Conservation (phyloP, 2,113 vertebrate genomes). For the Diadophis punctatus region DNA sequence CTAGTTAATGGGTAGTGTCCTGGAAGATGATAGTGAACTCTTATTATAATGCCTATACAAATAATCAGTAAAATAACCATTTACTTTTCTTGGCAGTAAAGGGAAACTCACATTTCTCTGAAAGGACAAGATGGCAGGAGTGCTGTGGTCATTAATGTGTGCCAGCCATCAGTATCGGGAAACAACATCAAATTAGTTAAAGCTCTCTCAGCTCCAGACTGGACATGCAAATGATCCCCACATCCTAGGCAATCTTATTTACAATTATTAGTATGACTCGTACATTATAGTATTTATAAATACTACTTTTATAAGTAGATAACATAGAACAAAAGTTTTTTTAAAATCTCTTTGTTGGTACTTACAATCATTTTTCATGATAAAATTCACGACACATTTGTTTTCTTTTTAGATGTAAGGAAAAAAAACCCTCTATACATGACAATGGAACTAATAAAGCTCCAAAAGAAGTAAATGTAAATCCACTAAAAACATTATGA, state of each 20-base stretch:
- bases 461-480: slow-evolving; percentile 63
- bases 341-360: not conserved
- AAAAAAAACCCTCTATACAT: not conserved
- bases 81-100: slow-evolving; percentile 50
- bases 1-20: slow-evolving; percentile 50
- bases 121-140: slow-evolving; percentile 69
- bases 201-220: slow-evolving; percentile 63
- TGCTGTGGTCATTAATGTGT: slow-evolving; percentile 65
- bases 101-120: slow-evolving; percentile 53
- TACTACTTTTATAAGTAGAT: slow-evolving; percentile 72
- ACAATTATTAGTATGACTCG: slow-evolving; percentile 69
- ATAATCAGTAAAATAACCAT: slow-evolving; percentile 69
- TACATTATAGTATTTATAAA: slow-evolving; percentile 72
- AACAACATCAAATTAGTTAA: slow-evolving; percentile 70
- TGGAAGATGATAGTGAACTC: slow-evolving; percentile 65
- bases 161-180: slow-evolving; percentile 63
- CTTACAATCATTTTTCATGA: slow-evolving; percentile 12
- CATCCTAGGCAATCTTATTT: slow-evolving; percentile 65
- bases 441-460: slow-evolving; percentile 34
- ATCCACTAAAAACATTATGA: slow-evolving; percentile 66
- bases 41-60: slow-evolving; percentile 69
- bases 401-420: slow-evolving; percentile 24
- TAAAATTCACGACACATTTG: slow-evolving; percentile 4
- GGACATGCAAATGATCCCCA: slow-evolving; percentile 70
- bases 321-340: slow-evolving; percentile 63